phyloP scores from a whole-genome alignment of 2,888 invertebrate genomes.

The Noctua comes region DNA sequence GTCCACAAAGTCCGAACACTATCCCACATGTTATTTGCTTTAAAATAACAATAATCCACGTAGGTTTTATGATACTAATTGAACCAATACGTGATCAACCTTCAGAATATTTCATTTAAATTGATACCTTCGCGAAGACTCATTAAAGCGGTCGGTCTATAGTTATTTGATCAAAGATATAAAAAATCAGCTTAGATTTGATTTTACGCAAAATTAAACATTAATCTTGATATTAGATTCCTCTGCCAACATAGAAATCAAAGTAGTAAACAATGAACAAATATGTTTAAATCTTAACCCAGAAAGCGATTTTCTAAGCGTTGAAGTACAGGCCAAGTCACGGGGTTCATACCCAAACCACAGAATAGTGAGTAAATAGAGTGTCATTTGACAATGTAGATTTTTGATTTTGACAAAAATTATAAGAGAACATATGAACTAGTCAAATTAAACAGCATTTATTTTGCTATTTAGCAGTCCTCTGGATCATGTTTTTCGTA shows the following conservation, averaged over 20 bases:
- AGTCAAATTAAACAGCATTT: neutral
- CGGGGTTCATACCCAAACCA: constrained; percentile 10
- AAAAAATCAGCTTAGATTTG: neutral
- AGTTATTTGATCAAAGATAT: neutral
- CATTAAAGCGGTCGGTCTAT: too few relatives aligned
- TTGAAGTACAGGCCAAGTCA: constrained; percentile 49
- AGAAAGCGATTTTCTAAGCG: constrained; percentile 52
- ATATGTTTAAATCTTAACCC: constrained; percentile 54
- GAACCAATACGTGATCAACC: too few relatives aligned
- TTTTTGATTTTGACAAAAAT: neutral
- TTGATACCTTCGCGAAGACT: too few relatives aligned
- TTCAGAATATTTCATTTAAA: too few relatives aligned
- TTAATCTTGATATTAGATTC: neutral
- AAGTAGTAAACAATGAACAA: constrained; percentile 44
- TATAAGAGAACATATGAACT: neutral
- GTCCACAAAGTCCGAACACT: too few relatives aligned
- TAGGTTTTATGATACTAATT: too few relatives aligned
- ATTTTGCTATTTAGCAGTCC: neutral
- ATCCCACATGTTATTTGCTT: too few relatives aligned
- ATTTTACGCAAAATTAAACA: neutral
- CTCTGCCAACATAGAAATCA: constrained; percentile 12
- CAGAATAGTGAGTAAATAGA: constrained; percentile 24
- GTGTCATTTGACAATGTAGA: neutral
- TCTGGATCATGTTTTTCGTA: neutral
- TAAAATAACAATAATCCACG: too few relatives aligned